Conservation (phyloP, 2,888 invertebrate species). For the Andrena marginata region DNA sequence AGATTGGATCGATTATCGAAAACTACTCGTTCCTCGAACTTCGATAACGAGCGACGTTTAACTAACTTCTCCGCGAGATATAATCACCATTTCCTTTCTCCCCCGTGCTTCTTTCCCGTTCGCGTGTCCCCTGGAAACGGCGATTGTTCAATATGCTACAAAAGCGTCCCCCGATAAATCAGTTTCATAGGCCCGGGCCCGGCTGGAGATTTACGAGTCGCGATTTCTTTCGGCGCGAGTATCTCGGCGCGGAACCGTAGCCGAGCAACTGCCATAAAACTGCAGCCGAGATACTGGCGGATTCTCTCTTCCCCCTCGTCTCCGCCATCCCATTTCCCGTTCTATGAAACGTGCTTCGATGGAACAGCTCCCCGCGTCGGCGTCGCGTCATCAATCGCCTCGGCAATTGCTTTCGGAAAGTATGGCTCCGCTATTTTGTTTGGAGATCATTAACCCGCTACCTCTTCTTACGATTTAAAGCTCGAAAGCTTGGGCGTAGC, state of each 20-base stretch:
- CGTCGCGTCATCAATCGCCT: not conserved
- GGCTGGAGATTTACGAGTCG: not conserved
- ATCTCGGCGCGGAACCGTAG: not conserved
- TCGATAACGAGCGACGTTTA: conserved; percentile 11
- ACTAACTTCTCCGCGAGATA: not conserved
- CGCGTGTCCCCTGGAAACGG: not conserved
- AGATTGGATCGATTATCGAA: not conserved
- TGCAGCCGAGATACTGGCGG: not conserved
- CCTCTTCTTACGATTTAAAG: not conserved
- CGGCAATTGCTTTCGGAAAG: not conserved
- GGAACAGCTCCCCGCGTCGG: not conserved
- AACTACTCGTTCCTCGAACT: not conserved
- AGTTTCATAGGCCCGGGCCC: not conserved
- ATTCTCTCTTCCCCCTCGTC: not conserved
- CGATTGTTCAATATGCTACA: conserved; percentile 12
- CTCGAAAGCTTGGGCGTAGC: not conserved
- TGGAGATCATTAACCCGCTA: no score
- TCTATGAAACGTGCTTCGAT: not conserved
- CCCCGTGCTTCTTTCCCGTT: not conserved
- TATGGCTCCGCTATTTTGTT: not conserved
- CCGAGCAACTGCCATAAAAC: not conserved
- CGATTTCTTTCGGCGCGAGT: conserved; percentile 5
- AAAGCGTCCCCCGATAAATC: conserved; percentile 2
- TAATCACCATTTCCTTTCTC: not conserved
- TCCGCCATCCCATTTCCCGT: not conserved